Base-by-base conservation (phyloP, 2,797 vertebrate genomes). In the Brachyalestes nurse region DNA sequence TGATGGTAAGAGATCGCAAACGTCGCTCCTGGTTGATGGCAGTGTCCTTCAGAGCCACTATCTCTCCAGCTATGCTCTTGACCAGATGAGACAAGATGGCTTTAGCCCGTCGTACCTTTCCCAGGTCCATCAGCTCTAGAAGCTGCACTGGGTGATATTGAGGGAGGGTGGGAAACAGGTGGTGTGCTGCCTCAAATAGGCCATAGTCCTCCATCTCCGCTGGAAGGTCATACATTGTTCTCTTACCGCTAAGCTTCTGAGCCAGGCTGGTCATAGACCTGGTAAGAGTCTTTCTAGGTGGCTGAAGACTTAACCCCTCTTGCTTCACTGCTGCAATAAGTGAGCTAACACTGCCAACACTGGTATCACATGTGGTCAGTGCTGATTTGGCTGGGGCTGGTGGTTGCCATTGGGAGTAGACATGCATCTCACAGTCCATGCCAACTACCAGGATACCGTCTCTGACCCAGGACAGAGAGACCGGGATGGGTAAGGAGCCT, bases 391-490 rank as follows among this genome's bases (percentile, higher is more conserved):
- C 87, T 47, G 93, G 94, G 49, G 91, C 89, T 84, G 95, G 92
- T 12, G 97, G 96, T 75, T 99, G 97, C 98, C 98, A 99, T 76
- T 99, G 98, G 79, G 97, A 99, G 90, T 99, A 99, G 28, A 99
- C 98, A 9, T 99, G 98, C 98, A 99, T 99, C 91, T 99, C 98
- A 85, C 98, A 99, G 84, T 99, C 98, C 98, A 99, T 99, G 80
- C 98, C 98, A 55, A 99, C 96, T 0, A 99, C 98, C 79, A 99
- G 90, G 88, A 99, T 99, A 65, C 98, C 98, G 88, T 99, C 97
- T 80, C 98, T 94, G 38, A 99, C 98, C 98, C 98, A 99, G 62
- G 98, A 99, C 79, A 99, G 94, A 51, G 97, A 98, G 62, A 99
- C 96, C 1, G 98, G 98, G 86, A 98, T 93, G 69, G 97, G 96